Conservation (phyloP, 2,888 invertebrate genomes). For the Drosophila kuntzei region DNA sequence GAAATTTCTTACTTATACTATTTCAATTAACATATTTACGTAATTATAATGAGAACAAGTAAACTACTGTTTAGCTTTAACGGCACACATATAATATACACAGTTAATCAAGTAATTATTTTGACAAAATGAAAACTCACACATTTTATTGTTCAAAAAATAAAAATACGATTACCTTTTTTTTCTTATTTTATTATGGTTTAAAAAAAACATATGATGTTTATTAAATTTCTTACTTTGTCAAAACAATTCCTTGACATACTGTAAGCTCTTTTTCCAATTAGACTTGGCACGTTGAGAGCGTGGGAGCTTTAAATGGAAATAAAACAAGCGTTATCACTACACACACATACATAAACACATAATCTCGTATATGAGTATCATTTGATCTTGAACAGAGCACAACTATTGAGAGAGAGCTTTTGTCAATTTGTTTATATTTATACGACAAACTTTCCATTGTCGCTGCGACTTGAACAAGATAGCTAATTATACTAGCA, state of each 20-base stretch:
- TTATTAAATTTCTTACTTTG: neutral
- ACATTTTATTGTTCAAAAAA: neutral
- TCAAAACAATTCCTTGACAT: neutral
- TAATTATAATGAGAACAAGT: conserved; percentile 1
- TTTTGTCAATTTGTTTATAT: conserved; percentile 31
- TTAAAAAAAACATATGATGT: too few species aligned
- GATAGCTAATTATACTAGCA: neutral
- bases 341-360: neutral
- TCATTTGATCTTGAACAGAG: neutral
- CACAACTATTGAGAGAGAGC: neutral
- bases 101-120: neutral
- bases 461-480: neutral
- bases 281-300: neutral
- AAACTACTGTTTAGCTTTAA: conserved; percentile 1
- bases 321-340: conserved; percentile 13
- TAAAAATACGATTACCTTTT: neutral
- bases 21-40: conserved; percentile 15
- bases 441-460: conserved; percentile 13
- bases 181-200: neutral
- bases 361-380: neutral
- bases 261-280: neutral
- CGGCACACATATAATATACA: neutral
- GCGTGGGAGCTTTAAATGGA: neutral
- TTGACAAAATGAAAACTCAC: neutral
- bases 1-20: neutral